Base-by-base conservation (phyloP, 2,113 vertebrate species). In the Oreochromis tanganicae region DNA sequence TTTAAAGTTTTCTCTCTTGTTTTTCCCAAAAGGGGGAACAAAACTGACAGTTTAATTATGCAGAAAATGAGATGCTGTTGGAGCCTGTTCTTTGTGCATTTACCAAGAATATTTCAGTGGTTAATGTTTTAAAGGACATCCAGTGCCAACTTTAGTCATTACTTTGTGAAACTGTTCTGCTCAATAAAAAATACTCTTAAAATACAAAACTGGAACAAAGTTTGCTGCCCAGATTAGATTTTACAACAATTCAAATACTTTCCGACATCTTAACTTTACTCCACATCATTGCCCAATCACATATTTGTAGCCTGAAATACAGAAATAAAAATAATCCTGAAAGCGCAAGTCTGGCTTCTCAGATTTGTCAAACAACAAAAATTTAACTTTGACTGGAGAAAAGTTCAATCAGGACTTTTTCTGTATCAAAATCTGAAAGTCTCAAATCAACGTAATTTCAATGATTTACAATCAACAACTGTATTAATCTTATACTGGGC, bases 1-100 rank as follows among this genome's bases (percentile, higher is more conserved):
- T 43, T 21, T 48, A 73, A 73, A 46, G 0, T 73, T 43, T 27
- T 16, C 41, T 27, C 46, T 0, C 0, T 73, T 46, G 66, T 73
- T 46, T 46, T 27, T 48, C 14, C 14, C 43, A 19, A 48, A 68
- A 3, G 43, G 24, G 4, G 43, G 1, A 50, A 32, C 24, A 78
- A 78, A 78, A 78, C 10, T 8, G 71, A 78, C 43, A 1, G 24
- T 50, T 78, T 78, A 78, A 78, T 78, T 78, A 50, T 50, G 5
- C 43, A 78, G 43, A 78, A 78, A 32, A 78, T 50, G 14, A 50
- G 71, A 29, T 32, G 68, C 68, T 73, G 41, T 3, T 43, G 14
- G 71, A 78, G 3, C 6, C 71, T 1, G 43, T 32, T 78, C 24
- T 32, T 48, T 29, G 43, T 32, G 16, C 27, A 32, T 78, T 32